A percentile compares a stretch with the other conserved stretches of the same genome.
These are phyloP conservation scores for Nasonia oneida DNA, from an alignment of 2,888 invertebrate species.

Conservation along the genomic window DNA sequence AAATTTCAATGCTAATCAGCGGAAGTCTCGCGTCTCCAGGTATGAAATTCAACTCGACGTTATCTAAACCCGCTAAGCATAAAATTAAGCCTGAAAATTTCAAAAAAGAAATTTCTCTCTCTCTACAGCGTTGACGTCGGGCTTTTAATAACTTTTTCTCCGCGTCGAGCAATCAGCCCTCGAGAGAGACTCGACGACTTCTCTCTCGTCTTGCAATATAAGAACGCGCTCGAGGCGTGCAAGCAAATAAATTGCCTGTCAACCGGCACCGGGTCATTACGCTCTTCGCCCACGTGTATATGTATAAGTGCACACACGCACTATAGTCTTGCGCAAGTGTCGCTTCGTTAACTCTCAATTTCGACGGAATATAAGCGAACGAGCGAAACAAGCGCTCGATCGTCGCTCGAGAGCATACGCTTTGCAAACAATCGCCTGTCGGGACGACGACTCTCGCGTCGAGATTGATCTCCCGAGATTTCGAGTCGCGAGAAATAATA, in stretches of 20 bases:
- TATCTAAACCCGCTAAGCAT: background rate
- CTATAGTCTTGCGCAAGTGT: background rate
- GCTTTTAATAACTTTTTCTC: slow-evolving; percentile 36
- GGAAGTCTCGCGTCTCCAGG: background rate
- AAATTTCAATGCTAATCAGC: background rate
- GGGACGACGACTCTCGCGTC: background rate
- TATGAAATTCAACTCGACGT: background rate
- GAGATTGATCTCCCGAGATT: slow-evolving; percentile 26
- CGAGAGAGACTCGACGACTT: background rate
- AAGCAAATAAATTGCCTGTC: slow-evolving; percentile 73
- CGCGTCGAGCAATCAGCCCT: slow-evolving; percentile 49
- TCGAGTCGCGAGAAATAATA: slow-evolving; percentile 20
- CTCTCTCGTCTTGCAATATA: slow-evolving; percentile 13
- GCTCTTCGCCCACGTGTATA: slow-evolving; percentile 58
- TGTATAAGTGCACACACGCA: slow-evolving; percentile 67
- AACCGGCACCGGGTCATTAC: slow-evolving; percentile 66
- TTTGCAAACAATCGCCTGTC: slow-evolving; percentile 36
- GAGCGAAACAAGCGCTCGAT: background rate
- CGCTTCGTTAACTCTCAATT: slow-evolving; percentile 76
- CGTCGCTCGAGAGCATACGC: background rate
- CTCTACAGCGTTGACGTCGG: background rate
- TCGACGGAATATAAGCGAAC: slow-evolving; percentile 58
- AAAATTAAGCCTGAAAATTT: background rate
- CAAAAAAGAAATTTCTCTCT: background rate
- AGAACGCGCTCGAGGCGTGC: slow-evolving; percentile 53